phyloP scores from a whole-genome alignment of 2,113 vertebrate species.

The Cinclus mexicanus region DNA sequence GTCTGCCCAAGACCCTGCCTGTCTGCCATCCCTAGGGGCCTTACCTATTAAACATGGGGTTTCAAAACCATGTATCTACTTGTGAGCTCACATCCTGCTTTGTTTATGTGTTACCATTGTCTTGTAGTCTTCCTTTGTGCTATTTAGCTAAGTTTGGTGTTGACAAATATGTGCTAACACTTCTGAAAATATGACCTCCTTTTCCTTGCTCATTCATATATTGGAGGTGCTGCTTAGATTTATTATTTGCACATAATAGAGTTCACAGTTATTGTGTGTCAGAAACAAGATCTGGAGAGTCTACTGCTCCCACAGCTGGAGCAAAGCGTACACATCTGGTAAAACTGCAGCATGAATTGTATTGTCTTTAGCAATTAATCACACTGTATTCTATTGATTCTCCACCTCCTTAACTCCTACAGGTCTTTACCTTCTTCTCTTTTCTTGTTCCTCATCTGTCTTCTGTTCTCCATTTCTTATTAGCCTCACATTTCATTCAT shows the following conservation, averaged over 20 bases:
- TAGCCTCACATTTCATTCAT: not conserved
- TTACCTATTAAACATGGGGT: not conserved
- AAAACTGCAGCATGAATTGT: constrained; percentile 15
- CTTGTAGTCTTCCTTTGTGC: not conserved
- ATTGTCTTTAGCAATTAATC: constrained; percentile 32
- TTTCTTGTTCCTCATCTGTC: not conserved
- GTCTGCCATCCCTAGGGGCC: not conserved
- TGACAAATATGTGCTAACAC: constrained; percentile 54
- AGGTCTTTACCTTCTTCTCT: not conserved
- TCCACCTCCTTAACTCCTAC: constrained; percentile 20
- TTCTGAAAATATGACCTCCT: constrained; percentile 29
- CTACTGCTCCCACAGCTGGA: constrained; percentile 51
- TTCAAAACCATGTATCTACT: not conserved
- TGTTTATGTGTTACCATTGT: not conserved
- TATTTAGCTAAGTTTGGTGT: constrained; percentile 10
- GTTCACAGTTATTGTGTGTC: constrained; percentile 34
- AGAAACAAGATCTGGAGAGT: constrained; percentile 50
- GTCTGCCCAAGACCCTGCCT: not conserved
- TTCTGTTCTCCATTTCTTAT: not conserved
- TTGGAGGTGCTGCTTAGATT: constrained; percentile 57
- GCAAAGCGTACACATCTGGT: constrained; percentile 18
- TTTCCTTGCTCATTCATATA: constrained; percentile 11
- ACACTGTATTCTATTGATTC: not conserved
- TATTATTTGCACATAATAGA: constrained; percentile 45
- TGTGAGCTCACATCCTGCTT: not conserved